Evolutionary conservation across 2,113 vertebrate species (phyloP), one percentile per base, ranked within the genome.

Genomic region (Chrysemys picta): DNA sequence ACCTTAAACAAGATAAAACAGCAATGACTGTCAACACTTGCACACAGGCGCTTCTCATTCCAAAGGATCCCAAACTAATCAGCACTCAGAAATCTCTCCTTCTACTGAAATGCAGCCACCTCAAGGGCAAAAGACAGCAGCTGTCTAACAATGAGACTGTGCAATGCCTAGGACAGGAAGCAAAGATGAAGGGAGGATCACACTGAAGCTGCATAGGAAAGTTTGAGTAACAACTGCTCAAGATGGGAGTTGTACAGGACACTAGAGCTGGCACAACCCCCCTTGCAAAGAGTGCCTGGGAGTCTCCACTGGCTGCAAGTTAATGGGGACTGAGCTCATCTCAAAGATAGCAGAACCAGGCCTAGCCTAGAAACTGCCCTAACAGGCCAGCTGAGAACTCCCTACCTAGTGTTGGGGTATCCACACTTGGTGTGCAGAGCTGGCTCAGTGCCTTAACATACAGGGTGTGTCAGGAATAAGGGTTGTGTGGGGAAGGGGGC

Each of bases 1-100:
- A 79, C 99, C 99, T 99, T 56, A 65, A 96, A 88, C 17, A 87
- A 94, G 93, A 94, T 6, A 29, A 11, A 85, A 65, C n/a, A 27
- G 52, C 72, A 59, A 45, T 35, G 2, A 91, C 24, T 76, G 3
- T 1, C 0, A 80, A 31, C 2, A 8, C 27, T 2, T 31, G 76
- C 17, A 53, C 59, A 80, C 31, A 38, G 21, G 45, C 42, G 10
- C 11, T 9, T 22, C 21, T 17, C 22, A 50, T 72, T 65, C 42
- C 81, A 49, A 62, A 35, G 5, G n/a, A 50, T 86, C 14, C 47
- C 53, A 21, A 6, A 38, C 53, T 10, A 2, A 45, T 65, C 31
- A 83, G 16, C n/a, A 82, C 87, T 85, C 69, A 42, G 75, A 52
- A 90, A 38, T 89, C 1, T 78, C 0, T 0, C 2, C 1, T 50